phyloP scores from a whole-genome alignment of 2,888 invertebrate genomes.

The Seira sanloemensis region DNA sequence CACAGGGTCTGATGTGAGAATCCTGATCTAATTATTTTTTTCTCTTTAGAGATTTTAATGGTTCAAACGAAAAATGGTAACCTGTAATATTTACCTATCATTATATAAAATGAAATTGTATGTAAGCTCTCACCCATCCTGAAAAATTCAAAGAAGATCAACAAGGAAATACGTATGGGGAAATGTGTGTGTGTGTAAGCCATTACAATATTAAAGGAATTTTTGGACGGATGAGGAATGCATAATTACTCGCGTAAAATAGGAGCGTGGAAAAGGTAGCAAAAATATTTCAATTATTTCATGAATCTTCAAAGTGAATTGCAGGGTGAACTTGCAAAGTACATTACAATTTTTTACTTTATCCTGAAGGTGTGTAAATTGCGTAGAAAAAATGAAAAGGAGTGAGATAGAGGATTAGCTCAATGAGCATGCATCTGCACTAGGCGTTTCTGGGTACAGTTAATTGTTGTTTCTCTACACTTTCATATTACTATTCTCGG shows the following conservation, averaged over 20 bases:
- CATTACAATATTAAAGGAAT: not conserved
- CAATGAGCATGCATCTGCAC: conserved; percentile 37
- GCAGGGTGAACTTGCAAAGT: not conserved
- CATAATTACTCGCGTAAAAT: conserved; percentile 31
- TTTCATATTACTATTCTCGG: conserved; percentile 40
- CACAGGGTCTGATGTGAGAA: too few species aligned
- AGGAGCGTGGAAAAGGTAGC: conserved; percentile 23
- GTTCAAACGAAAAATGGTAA: not conserved
- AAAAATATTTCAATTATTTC: not conserved
- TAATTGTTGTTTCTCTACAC: conserved; percentile 41
- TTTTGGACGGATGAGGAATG: conserved; percentile 27
- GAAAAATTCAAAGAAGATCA: not conserved
- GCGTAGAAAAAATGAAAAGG: not conserved
- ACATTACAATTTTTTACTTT: not conserved
- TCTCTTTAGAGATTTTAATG: not conserved
- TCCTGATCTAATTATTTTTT: not conserved
- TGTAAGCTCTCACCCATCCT: not conserved
- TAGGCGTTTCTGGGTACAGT: conserved; percentile 57
- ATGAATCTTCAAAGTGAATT: not conserved
- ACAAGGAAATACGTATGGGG: conserved; percentile 8
- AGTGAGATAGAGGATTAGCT: conserved; percentile 25
- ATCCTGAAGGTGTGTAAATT: not conserved
- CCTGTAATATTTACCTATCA: not conserved
- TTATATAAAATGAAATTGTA: not conserved
- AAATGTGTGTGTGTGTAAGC: not conserved